phyloP scores from a whole-genome alignment of 2,888 invertebrate genomes.

The Empis stercorea region DNA sequence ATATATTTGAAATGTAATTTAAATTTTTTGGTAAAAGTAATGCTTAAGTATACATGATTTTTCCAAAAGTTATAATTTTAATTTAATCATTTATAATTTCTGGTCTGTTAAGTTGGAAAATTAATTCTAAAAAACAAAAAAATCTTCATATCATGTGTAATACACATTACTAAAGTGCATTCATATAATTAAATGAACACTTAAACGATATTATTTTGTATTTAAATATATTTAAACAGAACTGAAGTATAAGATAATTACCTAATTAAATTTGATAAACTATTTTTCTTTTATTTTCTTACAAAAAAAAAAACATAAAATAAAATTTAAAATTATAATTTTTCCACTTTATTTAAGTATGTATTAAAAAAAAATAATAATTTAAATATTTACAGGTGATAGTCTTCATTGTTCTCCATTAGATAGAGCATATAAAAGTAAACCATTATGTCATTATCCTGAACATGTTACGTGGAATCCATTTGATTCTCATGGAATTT shows the following conservation, averaged over 20 bases:
- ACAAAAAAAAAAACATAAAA: background rate
- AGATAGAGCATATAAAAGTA: conserved; percentile 88
- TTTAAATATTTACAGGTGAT: conserved; percentile 52
- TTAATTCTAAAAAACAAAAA: background rate
- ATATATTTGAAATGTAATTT: no score
- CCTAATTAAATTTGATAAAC: background rate
- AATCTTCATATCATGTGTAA: background rate
- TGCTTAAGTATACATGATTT: no score
- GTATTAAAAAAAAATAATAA: conserved; percentile 2
- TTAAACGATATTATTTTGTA: background rate
- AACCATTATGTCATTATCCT: conserved; percentile 89
- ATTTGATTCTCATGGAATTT: conserved; percentile 90
- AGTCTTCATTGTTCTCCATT: conserved; percentile 77
- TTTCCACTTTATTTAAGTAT: background rate
- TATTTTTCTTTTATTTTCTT: background rate
- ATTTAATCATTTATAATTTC: no score
- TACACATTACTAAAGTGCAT: no score
- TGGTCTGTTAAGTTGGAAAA: background rate
- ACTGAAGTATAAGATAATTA: no score
- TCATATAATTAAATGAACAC: no score
- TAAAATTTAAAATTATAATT: background rate
- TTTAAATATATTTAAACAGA: no score
- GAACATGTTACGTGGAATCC: conserved; percentile 77
- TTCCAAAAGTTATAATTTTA: no score
- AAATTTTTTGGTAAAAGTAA: no score